phyloP scores from a whole-genome alignment of 2,113 vertebrate genomes.

The Colius striatus region DNA sequence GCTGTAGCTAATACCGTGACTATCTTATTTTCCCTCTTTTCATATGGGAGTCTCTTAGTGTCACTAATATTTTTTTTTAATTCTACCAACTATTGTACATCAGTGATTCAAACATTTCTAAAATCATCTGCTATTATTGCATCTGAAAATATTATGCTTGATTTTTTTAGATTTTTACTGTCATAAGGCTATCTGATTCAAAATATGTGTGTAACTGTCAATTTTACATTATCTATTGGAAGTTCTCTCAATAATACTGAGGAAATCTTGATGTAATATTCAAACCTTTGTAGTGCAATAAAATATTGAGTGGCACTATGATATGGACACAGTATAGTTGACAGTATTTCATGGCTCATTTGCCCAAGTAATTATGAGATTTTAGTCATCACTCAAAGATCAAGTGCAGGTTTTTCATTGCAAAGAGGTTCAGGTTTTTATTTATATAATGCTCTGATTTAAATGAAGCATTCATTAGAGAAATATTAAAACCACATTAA shows the following conservation, averaged over 20 bases:
- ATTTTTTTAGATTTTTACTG: not conserved
- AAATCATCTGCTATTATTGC: not conserved
- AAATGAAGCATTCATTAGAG: conserved; percentile 5
- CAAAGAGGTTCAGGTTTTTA: not conserved
- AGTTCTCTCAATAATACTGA: not conserved
- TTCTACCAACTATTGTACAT: not conserved
- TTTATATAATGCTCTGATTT: not conserved
- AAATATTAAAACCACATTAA: conserved; percentile 12
- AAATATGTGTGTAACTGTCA: not conserved
- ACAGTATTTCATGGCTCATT: conserved; percentile 53
- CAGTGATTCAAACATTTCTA: not conserved
- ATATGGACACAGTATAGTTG: conserved; percentile 18
- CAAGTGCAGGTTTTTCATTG: conserved; percentile 24
- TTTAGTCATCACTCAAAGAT: conserved; percentile 42
- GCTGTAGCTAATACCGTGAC: too few relatives aligned
- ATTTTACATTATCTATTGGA: not conserved
- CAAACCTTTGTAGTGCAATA: conserved; percentile 13
- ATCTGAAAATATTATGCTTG: not conserved
- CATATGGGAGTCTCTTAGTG: not conserved
- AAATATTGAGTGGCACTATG: conserved; percentile 20
- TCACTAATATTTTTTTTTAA: not conserved
- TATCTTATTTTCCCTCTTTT: not conserved
- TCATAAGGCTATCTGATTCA: not conserved
- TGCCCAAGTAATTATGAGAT: conserved; percentile 54
- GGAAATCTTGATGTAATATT: conserved; percentile 18